phyloP scores from a whole-genome alignment of 1,140 invertebrate genomes.

The Temnothorax nylanderi region DNA sequence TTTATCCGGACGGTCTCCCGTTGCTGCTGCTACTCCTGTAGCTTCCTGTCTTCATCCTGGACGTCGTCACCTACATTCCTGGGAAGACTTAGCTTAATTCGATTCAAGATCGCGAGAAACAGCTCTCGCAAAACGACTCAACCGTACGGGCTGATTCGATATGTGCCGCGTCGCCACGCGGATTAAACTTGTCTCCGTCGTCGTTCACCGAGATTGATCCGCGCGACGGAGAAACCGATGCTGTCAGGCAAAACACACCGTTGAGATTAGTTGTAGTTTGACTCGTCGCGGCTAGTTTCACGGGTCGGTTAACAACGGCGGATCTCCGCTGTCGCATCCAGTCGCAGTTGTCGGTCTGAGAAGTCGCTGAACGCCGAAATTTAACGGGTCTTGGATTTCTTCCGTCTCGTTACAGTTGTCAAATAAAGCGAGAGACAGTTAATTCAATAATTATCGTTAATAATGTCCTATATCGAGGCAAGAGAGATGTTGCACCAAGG shows the following conservation, averaged over 20 bases:
- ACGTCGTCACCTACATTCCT: background rate
- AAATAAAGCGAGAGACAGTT: background rate
- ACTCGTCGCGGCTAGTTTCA: constrained; percentile 3
- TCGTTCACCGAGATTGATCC: background rate
- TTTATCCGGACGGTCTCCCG: constrained; percentile 23
- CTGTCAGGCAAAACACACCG: background rate
- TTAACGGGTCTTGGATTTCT: background rate
- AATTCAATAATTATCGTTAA: background rate
- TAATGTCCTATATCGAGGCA: background rate
- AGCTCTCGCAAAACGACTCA: background rate
- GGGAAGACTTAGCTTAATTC: background rate
- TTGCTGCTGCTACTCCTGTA: background rate
- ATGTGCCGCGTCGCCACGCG: background rate
- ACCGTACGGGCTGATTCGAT: background rate
- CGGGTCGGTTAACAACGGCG: constrained; percentile 5
- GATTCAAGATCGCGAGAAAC: background rate
- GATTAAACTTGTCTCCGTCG: constrained; percentile 7
- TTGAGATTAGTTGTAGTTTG: constrained; percentile 28
- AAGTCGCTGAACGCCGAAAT: background rate
- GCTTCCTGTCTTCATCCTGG: background rate
- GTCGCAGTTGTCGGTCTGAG: background rate
- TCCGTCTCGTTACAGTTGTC: background rate
- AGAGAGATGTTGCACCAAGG: background rate
- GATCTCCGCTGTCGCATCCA: background rate
- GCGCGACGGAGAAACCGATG: background rate